Conservation (phyloP, 2,888 invertebrate species). For the Tipula helvola region DNA sequence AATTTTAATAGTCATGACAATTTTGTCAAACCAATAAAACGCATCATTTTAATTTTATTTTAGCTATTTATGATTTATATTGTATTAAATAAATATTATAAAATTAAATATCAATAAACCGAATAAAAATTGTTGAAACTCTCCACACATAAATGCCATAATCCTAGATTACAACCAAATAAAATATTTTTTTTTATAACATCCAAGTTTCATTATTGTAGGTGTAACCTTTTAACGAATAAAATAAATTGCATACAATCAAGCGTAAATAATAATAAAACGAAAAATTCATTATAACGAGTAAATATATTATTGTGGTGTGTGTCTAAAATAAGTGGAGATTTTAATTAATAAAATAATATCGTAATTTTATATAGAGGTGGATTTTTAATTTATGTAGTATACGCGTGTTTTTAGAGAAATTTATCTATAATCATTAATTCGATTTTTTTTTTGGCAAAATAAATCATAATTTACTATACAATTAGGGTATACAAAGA, state of each 20-base stretch:
- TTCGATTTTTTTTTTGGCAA: background rate
- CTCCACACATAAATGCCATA: background rate
- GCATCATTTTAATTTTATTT: no score
- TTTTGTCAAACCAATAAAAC: no score
- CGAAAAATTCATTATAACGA: background rate
- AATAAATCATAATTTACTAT: background rate
- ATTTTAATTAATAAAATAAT: background rate
- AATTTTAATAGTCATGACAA: no score
- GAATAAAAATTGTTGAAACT: background rate
- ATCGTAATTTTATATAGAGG: background rate
- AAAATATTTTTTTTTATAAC: background rate
- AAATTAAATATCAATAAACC: background rate
- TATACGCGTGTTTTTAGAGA: background rate
- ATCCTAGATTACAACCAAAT: background rate
- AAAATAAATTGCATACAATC: background rate
- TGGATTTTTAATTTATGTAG: background rate
- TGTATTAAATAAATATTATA: background rate
- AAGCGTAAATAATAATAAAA: background rate
- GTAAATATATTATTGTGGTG: background rate
- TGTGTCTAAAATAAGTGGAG: background rate
- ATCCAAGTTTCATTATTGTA: background rate
- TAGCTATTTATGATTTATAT: no score
- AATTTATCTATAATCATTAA: background rate
- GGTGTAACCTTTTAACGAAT: background rate
- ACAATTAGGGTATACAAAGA: background rate